Evolutionary conservation across 1,140 invertebrate species (phyloP), one percentile per base, ranked within the genome.

Genomic region (Hypsibius dujardini): DNA sequence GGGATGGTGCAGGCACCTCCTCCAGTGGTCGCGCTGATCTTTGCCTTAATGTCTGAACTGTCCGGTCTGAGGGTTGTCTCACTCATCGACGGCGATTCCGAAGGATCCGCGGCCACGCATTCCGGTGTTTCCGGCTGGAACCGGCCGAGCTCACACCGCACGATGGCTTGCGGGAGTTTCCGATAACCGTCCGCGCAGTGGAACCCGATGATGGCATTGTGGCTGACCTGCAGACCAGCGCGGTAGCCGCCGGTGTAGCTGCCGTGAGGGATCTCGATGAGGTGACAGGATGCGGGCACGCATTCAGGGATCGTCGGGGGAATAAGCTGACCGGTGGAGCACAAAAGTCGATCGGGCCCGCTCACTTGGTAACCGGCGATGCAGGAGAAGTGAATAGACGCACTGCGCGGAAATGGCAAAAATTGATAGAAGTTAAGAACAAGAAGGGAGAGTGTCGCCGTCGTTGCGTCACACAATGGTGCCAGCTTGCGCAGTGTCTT

Each of bases 241-340:
- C 88, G 79, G 79, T 89, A 90, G 0, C 88, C 87, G 2, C 84
- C 83, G 73, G 86, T 81, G 76, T 90, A 90, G 45, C 86, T 84
- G 0, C 88, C 87, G 60, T 88, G 83, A 3, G 83, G 79, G 42
- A 90, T 84, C 1, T 83, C 78, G 1, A 88, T 88, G 3, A 90
- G 80, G 47, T 86, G 83, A 76, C 88, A 90, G 0, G 88, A 87
- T 14, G 86, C 86, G 85, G 88, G 85, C 28, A 84, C 83, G 79
- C 88, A 90, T 76, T 89, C 87, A 0, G 88, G 88, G 76, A 87
- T 83, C 62, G 84, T 83, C 0, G 86, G 84, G 73, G 72, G 76
- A 1, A 86, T 85, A 87, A 87, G 90, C 74, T 88, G 85, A 12
- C 88, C 88, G 75, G 87, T 85, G 81, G 85, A 87, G 75, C 88